Base-by-base conservation (phyloP, 2,888 invertebrate genomes). In the Elmis aenea region DNA sequence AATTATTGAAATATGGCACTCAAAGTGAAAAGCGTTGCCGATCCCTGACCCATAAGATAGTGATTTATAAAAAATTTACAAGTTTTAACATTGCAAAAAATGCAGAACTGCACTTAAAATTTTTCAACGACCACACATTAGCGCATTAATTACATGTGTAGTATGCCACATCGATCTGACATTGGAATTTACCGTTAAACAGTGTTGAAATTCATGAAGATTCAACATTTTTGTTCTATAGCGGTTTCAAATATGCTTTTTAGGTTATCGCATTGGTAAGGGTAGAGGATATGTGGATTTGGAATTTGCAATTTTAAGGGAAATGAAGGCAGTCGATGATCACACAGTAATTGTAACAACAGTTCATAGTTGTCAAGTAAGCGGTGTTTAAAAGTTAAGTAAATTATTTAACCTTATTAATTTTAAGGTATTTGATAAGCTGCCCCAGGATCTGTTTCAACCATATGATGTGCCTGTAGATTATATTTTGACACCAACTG, bases 201-300 rank as follows among this genome's bases (percentile, higher is more conserved):
- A 8, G 12, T 9, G n/a, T 26, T 3, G 13, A 26, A 9, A 6
- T 18, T 11, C 2, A 23, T 23, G 3, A 23, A 3, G 3, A 2
- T 12, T 10, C n/a, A n/a, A n/a, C n/a, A n/a, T n/a, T n/a, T 18
- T 18, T 5, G 8, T 18, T 18, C 8, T 18, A 3, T 5, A 22
- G 53, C 71, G 73, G 11, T n/a, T 26, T 21, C 15, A 18, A 18
- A 18, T 18, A 18, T 18, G 18, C 18, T 18, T 18, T 18, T 18
- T 10, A 44, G 44, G 90, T 9, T 78, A 80, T 54, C 81, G 90
- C 52, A 85, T 92, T 62, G 91, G 91, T 14, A 88, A 89, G 65
- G 91, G 91, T 29, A 81, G 85, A 69, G 91, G 90, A 5, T 90
- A 83, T 64, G 85, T 85, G 16, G 91, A 91, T 64, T 69, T 91